These are phyloP conservation scores for Pseudorectes ferrugineus DNA, from an alignment of 2,113 vertebrate species.

Conservation along the genomic window DNA sequence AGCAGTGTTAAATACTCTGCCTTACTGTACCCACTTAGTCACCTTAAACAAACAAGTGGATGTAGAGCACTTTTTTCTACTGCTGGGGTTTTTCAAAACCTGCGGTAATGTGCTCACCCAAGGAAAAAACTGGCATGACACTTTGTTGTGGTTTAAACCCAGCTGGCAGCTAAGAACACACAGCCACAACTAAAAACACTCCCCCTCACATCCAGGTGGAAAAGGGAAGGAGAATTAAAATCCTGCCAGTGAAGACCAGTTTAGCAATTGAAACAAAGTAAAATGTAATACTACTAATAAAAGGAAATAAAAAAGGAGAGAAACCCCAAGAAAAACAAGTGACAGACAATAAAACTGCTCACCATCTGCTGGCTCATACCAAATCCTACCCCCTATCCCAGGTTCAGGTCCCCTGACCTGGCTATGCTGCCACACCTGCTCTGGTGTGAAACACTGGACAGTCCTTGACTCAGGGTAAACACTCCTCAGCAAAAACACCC, in stretches of 20 bases:
- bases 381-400: neutral
- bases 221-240: neutral
- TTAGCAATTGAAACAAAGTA: neutral
- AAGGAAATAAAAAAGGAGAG: neutral
- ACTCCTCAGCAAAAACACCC: neutral
- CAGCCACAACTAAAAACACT: neutral
- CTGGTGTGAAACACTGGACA: accelerated
- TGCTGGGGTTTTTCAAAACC: neutral
- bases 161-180: neutral
- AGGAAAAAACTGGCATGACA: neutral
- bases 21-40: neutral
- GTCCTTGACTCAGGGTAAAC: too few species aligned
- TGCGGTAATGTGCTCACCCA: neutral
- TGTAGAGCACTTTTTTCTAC: neutral
- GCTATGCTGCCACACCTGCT: neutral
- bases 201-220: accelerated
- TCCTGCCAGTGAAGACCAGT: neutral
- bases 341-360: neutral
- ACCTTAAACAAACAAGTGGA: neutral
- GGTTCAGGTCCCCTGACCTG: too few species aligned
- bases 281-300: neutral
- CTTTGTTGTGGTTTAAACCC: neutral
- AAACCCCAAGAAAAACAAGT: neutral
- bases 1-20: neutral
- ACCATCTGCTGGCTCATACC: neutral